These are phyloP conservation scores for Ondatra zibethicus DNA, from an alignment of 2,113 vertebrate species.

Conservation along the genomic window DNA sequence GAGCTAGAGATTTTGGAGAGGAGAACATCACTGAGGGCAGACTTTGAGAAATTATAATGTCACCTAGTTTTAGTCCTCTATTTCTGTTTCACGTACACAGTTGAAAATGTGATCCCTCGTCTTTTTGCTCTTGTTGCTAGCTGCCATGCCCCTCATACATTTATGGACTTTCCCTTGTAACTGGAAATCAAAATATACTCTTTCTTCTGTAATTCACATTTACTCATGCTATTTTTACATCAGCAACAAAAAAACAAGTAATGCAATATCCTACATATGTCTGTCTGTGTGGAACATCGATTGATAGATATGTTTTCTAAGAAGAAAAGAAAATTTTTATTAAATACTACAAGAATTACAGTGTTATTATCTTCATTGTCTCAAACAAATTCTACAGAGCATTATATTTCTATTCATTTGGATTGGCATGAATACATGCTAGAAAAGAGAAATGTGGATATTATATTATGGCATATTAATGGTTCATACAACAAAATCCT, in stretches of 20 bases:
- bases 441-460: constrained; percentile 28
- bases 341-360: background rate
- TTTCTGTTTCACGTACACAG: background rate
- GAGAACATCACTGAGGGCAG: too few relatives aligned
- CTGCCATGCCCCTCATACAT: background rate
- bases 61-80: background rate
- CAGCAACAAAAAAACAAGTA: background rate
- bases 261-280: background rate
- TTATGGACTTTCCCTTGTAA: background rate
- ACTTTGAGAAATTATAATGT: too few relatives aligned
- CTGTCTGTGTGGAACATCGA: background rate
- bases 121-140: background rate
- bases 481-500: constrained; percentile 17
- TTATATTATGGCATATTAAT: constrained; percentile 36
- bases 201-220: background rate
- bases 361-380: background rate
- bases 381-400: background rate
- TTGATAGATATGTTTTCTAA: background rate
- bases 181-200: background rate
- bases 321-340: constrained; percentile 7
- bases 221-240: background rate
- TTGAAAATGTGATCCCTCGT: background rate
- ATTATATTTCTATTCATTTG: background rate
- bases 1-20: too few relatives aligned
- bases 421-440: background rate